Base-by-base conservation (phyloP, 2,888 invertebrate species). In the Spisula subtruncata region DNA sequence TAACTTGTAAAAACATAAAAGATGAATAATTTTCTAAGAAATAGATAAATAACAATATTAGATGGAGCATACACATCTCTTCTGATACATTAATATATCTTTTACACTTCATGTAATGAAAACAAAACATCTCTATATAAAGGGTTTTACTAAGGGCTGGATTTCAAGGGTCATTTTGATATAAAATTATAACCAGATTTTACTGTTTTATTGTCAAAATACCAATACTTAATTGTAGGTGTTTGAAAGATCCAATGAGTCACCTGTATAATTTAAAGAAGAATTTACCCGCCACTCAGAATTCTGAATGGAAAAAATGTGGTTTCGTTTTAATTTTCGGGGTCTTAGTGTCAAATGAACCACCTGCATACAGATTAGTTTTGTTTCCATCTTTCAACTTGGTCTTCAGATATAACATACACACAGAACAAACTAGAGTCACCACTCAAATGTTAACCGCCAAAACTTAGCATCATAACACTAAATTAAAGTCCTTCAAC, bases 11-110 rank as follows among this genome's bases (percentile, higher is more conserved):
- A 88, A 83, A 88, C 79, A 87, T 82, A 82, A 71, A 84, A 88
- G 88, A 88, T 88, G 88, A 88, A 88, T 84, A 88, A 48, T 71
- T 66, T 84, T 88, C 81, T 84, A 88, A 88, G 83, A 87, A 87
- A 83, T 56, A 84, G 88, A 84, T 88, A 88, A 83, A 88, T 88
- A 88, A 88, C 88, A 83, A 87, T 75, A 88, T 46, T 84, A 60
- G 81, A 88, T 87, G 87, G 83, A 83, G n/a, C 25, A 79, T 83
- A 18, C 35, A 66, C 25, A 32, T 71, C 32, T 14, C 56, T 56
- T n/a, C 71, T 83, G 71, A 83, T 71, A 46, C 18, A 12, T 83
- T 75, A n/a, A n/a, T n/a, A 18, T 75, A 18, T 75, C 75, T 75
- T 71, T 46, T 41, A 83, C 83, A 60, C 60, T 82, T 82, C 29